Evolutionary conservation across 2,113 vertebrate species (phyloP).

Genomic region (Alexandromys fortis): DNA sequence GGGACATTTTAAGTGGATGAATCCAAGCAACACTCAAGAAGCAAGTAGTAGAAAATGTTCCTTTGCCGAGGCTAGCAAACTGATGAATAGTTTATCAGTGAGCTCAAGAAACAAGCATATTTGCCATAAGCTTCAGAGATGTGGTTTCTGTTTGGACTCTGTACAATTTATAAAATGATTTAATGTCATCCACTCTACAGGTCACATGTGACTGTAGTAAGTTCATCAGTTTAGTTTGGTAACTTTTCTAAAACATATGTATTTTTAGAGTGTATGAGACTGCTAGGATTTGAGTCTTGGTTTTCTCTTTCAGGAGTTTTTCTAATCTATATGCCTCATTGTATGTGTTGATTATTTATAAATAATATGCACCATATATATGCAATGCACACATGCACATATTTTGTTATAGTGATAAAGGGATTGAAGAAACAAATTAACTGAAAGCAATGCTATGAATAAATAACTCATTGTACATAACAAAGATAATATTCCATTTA

Average conservation of each 20-base stretch:
- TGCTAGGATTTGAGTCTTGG: neutral
- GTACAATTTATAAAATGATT: neutral
- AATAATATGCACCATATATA: neutral
- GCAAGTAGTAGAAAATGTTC: neutral
- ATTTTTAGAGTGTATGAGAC: neutral
- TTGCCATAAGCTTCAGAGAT: neutral
- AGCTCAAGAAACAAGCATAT: neutral
- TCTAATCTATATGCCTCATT: neutral
- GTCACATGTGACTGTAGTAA: neutral
- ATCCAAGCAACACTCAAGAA: neutral
- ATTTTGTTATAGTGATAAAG: neutral
- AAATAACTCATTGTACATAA: neutral
- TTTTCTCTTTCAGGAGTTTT: neutral
- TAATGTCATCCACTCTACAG: neutral
- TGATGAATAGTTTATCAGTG: neutral
- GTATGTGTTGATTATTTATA: neutral
- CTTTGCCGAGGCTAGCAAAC: neutral
- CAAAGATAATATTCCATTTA: neutral
- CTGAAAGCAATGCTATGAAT: neutral
- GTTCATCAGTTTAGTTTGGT: neutral
- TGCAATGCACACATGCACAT: neutral
- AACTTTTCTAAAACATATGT: neutral
- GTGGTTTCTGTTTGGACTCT: neutral
- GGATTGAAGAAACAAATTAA: neutral
- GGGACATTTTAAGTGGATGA: neutral